Base-by-base conservation (phyloP, 2,888 invertebrate genomes). In the Scotopteryx bipunctaria region DNA sequence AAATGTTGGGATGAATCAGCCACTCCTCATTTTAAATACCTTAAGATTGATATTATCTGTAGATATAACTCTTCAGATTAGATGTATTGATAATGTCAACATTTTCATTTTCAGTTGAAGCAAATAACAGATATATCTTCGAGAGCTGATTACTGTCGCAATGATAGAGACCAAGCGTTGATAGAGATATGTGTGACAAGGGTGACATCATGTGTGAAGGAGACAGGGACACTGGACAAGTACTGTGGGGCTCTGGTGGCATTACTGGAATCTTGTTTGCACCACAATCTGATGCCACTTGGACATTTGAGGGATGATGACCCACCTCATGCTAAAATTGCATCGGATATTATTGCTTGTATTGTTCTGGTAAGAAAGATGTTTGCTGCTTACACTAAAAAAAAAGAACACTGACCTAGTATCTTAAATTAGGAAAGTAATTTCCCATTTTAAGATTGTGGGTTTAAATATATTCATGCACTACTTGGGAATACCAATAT, bases 271-370 rank as follows among this genome's bases (percentile, higher is more conserved):
- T 95, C 96, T 21, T 98, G 98, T 73, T 88, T 98, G 63, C 94
- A 95, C 76, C 96, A 98, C 91, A 97, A 97, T 83, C 91, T 98
- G 63, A 95, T 96, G 86, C 95, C 96, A 0, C 78, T 91, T 0
- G 87, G 87, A 1, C 88, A 90, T 61, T 84, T 92, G 14, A 90
- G 94, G 66, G 96, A 96, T 82, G 96, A 96, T 73, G 98, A 98
- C 86, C 97, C 98, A 25, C 98, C 98, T 0, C 98, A 98, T 92
- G 97, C 98, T 36, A 98, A 98, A 89, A 98, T 98, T 73, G 97
- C 98, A 13, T 96, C 97, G 35, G 98, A 98, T 88, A 94, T 98
- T 59, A 95, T 98, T 74, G 97, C 97, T 63, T 97, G 97, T 84
- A 95, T 98, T 81, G 98, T 98, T 87, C 90, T 97, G 92, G 98